These are phyloP conservation scores for Coregonus clupeaformis DNA, from an alignment of 2,113 vertebrate species.

Conservation along the genomic window DNA sequence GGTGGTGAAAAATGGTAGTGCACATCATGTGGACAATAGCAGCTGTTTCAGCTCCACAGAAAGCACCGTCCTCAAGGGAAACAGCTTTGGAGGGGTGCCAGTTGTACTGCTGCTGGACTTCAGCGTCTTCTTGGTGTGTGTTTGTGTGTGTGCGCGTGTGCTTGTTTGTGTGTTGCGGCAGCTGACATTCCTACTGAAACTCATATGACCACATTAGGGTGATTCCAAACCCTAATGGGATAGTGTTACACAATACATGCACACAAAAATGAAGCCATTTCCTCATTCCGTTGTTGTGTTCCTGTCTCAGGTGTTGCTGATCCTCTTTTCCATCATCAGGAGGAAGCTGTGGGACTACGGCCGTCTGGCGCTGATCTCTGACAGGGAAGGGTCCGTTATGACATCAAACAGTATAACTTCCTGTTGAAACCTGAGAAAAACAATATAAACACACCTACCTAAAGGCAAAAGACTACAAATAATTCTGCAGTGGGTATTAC, in stretches of 20 bases:
- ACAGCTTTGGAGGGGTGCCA: slow-evolving; percentile 88
- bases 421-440: background rate
- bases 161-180: background rate
- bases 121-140: slow-evolving; percentile 81
- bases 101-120: slow-evolving; percentile 87
- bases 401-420: background rate
- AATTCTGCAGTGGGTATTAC: too few species aligned
- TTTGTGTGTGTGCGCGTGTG: slow-evolving; percentile 33
- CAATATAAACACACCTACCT: too few species aligned
- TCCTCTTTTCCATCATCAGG: slow-evolving; percentile 84
- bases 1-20: slow-evolving; percentile 20
- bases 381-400: slow-evolving; percentile 76
- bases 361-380: slow-evolving; percentile 87
- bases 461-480: too few species aligned
- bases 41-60: slow-evolving; percentile 82
- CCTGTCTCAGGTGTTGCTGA: slow-evolving; percentile 77
- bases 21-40: slow-evolving; percentile 40
- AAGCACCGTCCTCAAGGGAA: slow-evolving; percentile 82
- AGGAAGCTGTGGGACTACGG: slow-evolving; percentile 92
- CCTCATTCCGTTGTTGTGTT: slow-evolving; percentile 22
- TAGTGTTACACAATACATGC: too few species aligned
- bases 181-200: too few species aligned
- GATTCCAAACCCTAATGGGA: too few species aligned
- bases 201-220: too few species aligned
- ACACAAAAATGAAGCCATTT: too few species aligned